A percentile compares a stretch with the other conserved stretches of the same genome.
Evolutionary conservation across 2,888 invertebrate genomes (phyloP).

Genomic region (Hylaea fasciaria): DNA sequence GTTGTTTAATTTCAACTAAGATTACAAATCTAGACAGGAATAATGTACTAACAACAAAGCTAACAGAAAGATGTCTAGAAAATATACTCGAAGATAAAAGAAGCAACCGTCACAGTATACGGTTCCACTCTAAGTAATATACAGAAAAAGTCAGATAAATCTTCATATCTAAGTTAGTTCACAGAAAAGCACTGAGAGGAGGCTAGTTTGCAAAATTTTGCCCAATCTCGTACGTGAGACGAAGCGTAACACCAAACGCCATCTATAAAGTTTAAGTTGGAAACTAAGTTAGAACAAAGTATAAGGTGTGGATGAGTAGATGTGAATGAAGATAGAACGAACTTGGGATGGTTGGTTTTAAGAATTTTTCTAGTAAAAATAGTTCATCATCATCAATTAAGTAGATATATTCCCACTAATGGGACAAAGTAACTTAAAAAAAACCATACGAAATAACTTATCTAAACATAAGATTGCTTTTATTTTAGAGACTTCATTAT

Average conservation of each 20-base stretch:
- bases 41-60: no score
- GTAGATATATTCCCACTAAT: no score
- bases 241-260: conserved; percentile 38
- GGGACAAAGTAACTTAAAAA: no score
- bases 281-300: conserved; percentile 47
- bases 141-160: conserved; percentile 2
- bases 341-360: background rate
- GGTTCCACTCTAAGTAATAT: background rate
- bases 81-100: background rate
- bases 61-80: background rate
- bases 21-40: no score
- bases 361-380: background rate
- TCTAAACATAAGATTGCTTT: no score
- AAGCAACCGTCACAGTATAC: background rate
- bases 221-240: conserved; percentile 38
- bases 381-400: no score
- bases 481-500: no score
- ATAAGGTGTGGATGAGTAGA: conserved; percentile 8
- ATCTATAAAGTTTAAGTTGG: conserved; percentile 34
- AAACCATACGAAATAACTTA: no score
- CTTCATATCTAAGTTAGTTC: conserved; percentile 5
- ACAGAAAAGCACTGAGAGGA: conserved; percentile 9
- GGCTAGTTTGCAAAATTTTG: conserved; percentile 27
- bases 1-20: no score
- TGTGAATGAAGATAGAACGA: conserved; percentile 1